phyloP scores from a whole-genome alignment of 2,113 vertebrate species.

The Gallinago jamesoni region DNA sequence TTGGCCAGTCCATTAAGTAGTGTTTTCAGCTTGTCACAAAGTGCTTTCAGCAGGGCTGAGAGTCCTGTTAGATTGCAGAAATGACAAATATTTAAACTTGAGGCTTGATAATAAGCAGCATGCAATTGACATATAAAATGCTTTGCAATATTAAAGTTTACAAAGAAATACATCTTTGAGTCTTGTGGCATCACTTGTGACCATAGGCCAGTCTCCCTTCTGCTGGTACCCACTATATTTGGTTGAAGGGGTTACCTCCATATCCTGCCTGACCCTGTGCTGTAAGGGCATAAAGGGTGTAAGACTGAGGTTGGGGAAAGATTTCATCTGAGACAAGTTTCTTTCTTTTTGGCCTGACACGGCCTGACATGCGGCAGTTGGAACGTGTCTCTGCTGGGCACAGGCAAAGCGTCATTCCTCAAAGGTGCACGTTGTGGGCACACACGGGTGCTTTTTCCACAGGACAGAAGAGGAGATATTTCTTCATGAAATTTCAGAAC shows the following conservation, averaged over 20 bases:
- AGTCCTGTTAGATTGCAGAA: neutral
- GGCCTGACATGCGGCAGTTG: neutral
- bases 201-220: neutral
- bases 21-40: neutral
- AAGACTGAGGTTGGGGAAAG: neutral
- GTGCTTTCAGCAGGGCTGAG: neutral
- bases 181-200: neutral
- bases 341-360: neutral
- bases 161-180: neutral
- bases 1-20: neutral
- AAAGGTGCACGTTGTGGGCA: neutral
- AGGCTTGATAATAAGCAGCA: neutral
- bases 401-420: neutral
- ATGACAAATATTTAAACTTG: neutral
- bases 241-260: neutral
- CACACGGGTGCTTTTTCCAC: neutral
- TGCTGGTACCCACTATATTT: neutral
- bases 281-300: neutral
- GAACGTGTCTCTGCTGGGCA: neutral
- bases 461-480: neutral
- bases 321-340: neutral
- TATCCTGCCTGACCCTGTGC: fast-evolving
- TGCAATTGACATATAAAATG: neutral
- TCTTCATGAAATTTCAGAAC: neutral
- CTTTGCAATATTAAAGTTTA: neutral